These are phyloP conservation scores for Cyclura pinguis DNA, from an alignment of 2,797 vertebrate genomes.

Conservation along the genomic window DNA sequence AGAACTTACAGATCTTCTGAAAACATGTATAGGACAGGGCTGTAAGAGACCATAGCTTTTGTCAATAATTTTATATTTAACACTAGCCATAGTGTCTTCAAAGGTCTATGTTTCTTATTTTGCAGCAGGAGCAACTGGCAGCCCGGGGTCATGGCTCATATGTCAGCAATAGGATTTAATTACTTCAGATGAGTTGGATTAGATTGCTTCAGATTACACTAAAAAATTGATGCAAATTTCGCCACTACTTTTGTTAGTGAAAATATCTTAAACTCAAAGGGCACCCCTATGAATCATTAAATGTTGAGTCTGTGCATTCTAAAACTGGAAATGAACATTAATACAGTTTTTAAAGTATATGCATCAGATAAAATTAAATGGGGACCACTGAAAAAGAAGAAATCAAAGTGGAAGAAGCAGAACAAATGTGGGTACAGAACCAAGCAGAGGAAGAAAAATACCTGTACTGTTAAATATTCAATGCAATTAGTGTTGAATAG, in stretches of 20 bases:
- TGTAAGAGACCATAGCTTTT: no score
- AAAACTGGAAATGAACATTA: constrained; percentile 2
- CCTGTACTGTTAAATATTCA: constrained; percentile 59
- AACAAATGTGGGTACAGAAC: constrained; percentile 4
- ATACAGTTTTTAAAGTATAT: background rate
- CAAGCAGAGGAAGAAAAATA: constrained; percentile 11
- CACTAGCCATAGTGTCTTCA: background rate
- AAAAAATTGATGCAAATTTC: background rate
- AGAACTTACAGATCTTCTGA: background rate
- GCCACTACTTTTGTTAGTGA: background rate
- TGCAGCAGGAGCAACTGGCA: background rate
- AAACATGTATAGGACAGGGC: background rate
- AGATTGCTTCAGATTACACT: background rate
- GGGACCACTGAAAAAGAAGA: constrained; percentile 27
- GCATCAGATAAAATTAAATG: constrained; percentile 10
- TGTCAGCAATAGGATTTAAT: background rate
- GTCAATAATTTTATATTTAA: background rate
- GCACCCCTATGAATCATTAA: background rate
- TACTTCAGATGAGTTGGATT: background rate
- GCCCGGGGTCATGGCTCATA: background rate
- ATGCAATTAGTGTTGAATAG: constrained; percentile 30
- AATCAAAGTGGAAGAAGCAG: background rate
- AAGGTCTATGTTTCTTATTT: background rate
- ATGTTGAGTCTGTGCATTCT: background rate
- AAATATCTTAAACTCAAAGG: background rate